phyloP scores from a whole-genome alignment of 35 echinoderm and acorn worm genomes.

The Apostichopus californicus region DNA sequence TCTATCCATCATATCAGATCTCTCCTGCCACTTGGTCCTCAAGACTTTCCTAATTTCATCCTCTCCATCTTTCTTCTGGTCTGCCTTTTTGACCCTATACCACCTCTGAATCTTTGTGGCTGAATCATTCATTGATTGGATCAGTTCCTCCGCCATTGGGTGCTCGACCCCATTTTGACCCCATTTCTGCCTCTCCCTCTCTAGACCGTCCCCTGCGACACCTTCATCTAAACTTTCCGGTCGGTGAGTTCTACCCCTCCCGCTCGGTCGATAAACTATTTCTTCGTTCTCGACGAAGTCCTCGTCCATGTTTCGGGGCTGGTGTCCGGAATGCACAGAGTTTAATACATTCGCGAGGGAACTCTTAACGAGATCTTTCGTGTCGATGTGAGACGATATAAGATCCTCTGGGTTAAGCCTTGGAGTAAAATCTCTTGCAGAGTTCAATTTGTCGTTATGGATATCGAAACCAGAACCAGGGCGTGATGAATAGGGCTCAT shows the following conservation, averaged over 20 bases:
- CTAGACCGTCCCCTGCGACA: neutral
- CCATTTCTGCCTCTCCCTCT: neutral
- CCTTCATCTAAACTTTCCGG: neutral
- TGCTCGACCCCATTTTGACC: slow-evolving; percentile 34
- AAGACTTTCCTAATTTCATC: slow-evolving; percentile 85
- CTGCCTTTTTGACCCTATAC: slow-evolving; percentile 47
- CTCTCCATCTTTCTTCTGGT: slow-evolving; percentile 69
- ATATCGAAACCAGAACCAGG: slow-evolving; percentile 31
- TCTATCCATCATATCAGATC: slow-evolving; percentile 64
- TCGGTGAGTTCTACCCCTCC: neutral
- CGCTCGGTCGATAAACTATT: slow-evolving; percentile 24
- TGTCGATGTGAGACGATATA: slow-evolving; percentile 34
- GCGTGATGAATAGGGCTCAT: slow-evolving; percentile 53
- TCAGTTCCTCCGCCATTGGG: slow-evolving; percentile 88
- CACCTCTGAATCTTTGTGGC: slow-evolving; percentile 86
- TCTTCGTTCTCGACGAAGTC: slow-evolving; percentile 50
- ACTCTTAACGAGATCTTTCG: slow-evolving; percentile 38
- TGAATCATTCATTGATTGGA: slow-evolving; percentile 78
- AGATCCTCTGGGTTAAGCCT: slow-evolving; percentile 28
- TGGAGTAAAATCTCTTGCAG: slow-evolving; percentile 34
- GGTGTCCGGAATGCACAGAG: slow-evolving; percentile 13
- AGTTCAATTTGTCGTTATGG: slow-evolving; percentile 5
- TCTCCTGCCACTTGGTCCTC: slow-evolving; percentile 80
- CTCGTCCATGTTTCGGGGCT: slow-evolving; percentile 3
- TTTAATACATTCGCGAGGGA: slow-evolving; percentile 36